These are phyloP conservation scores for Poliocrania exsul DNA, from an alignment of 2,797 vertebrate species.

Conservation along the genomic window DNA sequence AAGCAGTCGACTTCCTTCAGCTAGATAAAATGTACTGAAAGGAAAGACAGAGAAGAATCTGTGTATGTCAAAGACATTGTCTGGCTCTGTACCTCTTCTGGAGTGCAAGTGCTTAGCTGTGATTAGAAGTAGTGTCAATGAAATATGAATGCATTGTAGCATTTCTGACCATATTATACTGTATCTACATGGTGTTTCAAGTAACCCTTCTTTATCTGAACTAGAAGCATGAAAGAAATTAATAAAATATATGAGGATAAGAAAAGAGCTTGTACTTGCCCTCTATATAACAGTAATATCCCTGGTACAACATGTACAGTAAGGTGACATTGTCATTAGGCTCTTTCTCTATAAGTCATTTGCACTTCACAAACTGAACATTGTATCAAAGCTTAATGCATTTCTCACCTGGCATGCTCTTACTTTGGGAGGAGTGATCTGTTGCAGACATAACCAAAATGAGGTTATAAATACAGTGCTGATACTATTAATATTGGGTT, in stretches of 20 bases:
- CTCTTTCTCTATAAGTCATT: slow-evolving; percentile 12
- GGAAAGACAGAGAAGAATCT: slow-evolving; percentile 8
- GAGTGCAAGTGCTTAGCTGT: slow-evolving; percentile 26
- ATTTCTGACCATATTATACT: slow-evolving; percentile 15
- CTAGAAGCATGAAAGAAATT: slow-evolving; percentile 38
- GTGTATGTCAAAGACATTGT: slow-evolving; percentile 22
- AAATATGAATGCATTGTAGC: slow-evolving; percentile 11
- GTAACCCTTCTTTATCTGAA: slow-evolving; percentile 26
- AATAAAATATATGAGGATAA: slow-evolving; percentile 37
- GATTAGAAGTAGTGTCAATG: slow-evolving; percentile 28
- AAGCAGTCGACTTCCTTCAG: slow-evolving; percentile 34
- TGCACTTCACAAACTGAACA: neutral
- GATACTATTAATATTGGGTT: neutral
- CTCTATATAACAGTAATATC: neutral
- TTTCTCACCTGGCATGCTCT: neutral
- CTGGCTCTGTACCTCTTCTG: neutral
- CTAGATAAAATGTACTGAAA: slow-evolving; percentile 46
- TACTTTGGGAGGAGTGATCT: neutral
- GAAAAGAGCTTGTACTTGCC: neutral
- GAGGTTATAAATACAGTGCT: neutral
- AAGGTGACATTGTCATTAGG: slow-evolving; percentile 30
- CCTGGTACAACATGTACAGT: neutral
- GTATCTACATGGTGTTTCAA: slow-evolving; percentile 30
- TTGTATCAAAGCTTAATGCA: neutral
- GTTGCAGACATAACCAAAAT: neutral